A percentile compares a stretch with the other conserved stretches of the same genome.
Conservation (phyloP, 2,888 invertebrate genomes). For the Atethmia centrago region DNA sequence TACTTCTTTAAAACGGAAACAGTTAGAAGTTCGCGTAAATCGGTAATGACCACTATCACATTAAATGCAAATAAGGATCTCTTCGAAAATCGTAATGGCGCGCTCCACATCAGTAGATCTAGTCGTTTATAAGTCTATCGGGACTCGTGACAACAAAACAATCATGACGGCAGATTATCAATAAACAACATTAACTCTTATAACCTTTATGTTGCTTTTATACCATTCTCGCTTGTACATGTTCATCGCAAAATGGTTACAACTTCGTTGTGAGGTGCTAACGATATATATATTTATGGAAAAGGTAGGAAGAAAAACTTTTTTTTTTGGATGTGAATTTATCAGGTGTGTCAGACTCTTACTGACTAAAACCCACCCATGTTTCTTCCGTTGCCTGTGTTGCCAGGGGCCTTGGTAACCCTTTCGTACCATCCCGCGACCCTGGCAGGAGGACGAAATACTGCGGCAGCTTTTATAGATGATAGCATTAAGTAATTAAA, state of each 20-base stretch:
- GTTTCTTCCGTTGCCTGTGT: too few relatives aligned
- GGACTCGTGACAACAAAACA: neutral
- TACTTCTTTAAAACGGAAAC: constrained; percentile 8
- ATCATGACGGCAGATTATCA: constrained; percentile 12
- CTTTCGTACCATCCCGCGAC: too few relatives aligned
- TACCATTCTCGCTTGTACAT: constrained; percentile 7
- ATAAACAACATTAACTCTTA: constrained; percentile 12
- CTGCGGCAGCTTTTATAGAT: constrained; percentile 3
- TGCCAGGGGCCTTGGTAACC: too few relatives aligned
- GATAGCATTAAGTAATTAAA: constrained; percentile 40
- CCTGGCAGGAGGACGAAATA: neutral
- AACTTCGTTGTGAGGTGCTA: constrained; percentile 3
- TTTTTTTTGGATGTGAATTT: too few relatives aligned
- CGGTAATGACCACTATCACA: constrained; percentile 12
- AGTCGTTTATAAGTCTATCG: neutral
- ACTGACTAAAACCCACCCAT: too few relatives aligned
- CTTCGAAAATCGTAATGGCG: neutral
- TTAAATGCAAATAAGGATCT: constrained; percentile 7
- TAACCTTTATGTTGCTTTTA: constrained; percentile 11
- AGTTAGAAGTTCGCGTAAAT: constrained; percentile 5
- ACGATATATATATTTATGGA: neutral
- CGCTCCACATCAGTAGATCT: neutral
- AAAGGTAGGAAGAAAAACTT: constrained; percentile 7
- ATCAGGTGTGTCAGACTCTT: too few relatives aligned
- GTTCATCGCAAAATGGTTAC: constrained; percentile 18